Conservation (phyloP, 2,113 vertebrate genomes). For the Psettodes erumei region DNA sequence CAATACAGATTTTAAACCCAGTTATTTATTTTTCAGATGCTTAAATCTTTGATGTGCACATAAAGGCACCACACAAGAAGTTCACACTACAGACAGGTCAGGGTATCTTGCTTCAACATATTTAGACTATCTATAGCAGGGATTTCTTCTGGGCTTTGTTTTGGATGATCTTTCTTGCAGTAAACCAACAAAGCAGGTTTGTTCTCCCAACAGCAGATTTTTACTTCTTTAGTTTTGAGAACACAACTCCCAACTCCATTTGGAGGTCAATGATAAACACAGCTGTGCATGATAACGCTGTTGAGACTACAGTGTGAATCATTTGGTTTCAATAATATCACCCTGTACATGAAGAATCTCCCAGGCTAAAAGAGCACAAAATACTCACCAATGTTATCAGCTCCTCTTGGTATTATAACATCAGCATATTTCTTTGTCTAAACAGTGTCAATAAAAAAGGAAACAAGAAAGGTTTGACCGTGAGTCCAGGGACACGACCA, state of each 20-base stretch:
- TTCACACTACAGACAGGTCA: neutral
- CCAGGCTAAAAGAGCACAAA: neutral
- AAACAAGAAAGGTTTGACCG: conserved; percentile 12
- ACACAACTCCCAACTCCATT: conserved; percentile 18
- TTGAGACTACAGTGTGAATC: conserved; percentile 21
- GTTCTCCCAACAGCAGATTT: conserved; percentile 3
- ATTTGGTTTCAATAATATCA: neutral
- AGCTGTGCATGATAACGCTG: conserved; percentile 48
- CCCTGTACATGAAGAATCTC: neutral
- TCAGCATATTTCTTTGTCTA: conserved; percentile 98
- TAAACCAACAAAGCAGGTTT: conserved; percentile 42
- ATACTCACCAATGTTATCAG: conserved; percentile 91
- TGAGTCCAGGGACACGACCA: neutral
- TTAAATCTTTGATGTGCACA: neutral
- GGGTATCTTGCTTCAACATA: neutral
- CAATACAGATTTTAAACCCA: neutral
- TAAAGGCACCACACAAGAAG: neutral
- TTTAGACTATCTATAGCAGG: neutral
- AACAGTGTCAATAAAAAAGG: neutral
- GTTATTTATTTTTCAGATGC: neutral
- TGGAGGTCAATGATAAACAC: conserved; percentile 37
- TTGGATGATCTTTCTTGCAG: neutral
- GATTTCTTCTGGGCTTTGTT: neutral
- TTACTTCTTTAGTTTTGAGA: conserved; percentile 6
- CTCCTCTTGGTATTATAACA: conserved; percentile 95